Evolutionary conservation across 2,797 vertebrate species (phyloP).

Genomic region (Masticophis lateralis): DNA sequence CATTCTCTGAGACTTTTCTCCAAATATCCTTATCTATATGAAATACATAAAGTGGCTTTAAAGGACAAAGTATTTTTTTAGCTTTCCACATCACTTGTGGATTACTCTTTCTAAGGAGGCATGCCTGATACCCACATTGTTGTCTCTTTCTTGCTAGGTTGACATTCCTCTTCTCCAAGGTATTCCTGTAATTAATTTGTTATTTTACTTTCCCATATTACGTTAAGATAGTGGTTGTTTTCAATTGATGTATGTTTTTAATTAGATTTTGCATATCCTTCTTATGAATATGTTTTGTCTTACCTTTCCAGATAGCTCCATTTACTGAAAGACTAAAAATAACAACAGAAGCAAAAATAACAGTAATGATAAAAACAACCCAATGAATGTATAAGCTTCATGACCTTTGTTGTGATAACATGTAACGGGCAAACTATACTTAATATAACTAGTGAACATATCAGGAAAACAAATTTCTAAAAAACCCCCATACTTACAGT

Average conservation of each 20-base stretch:
- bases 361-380: not conserved
- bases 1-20: not conserved
- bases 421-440: not conserved
- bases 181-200: not conserved
- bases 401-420: not conserved
- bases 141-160: not conserved
- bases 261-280: not conserved
- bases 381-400: not conserved
- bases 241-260: not conserved
- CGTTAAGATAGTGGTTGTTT: not conserved
- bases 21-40: not conserved
- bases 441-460: not conserved
- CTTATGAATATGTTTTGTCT: not conserved
- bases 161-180: not conserved
- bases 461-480: not conserved
- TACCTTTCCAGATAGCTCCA: not conserved
- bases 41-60: not conserved
- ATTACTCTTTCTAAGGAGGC: not conserved
- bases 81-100: not conserved
- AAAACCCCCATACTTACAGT: not conserved
- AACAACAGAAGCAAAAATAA: not conserved
- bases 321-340: not conserved
- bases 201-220: not conserved
- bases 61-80: not conserved
- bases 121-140: not conserved